phyloP scores from a whole-genome alignment of 2,797 vertebrate species.

The Poeciliopsis paucimaculata region DNA sequence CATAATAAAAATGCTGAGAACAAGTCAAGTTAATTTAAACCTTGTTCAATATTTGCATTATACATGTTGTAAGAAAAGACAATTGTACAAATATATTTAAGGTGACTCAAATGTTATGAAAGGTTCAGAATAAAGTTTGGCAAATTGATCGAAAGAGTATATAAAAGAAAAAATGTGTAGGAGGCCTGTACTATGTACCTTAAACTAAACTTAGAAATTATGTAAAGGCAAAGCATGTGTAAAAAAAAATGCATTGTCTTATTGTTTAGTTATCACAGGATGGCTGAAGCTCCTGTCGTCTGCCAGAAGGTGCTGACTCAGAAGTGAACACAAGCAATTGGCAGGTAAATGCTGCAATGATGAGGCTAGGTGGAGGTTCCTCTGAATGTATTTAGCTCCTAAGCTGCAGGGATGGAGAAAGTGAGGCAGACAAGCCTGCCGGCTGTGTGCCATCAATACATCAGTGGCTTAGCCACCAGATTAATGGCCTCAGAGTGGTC shows the following conservation, averaged over 20 bases:
- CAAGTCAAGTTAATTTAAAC: not conserved
- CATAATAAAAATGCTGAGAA: not conserved
- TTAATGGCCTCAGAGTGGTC: conserved; percentile 80
- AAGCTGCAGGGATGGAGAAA: conserved; percentile 74
- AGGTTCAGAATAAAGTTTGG: not conserved
- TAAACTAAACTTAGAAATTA: not conserved
- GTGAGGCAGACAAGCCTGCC: conserved; percentile 74
- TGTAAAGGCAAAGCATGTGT: not conserved
- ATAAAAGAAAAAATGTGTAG: conserved; percentile 3
- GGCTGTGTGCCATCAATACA: conserved; percentile 80
- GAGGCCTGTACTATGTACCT: not conserved
- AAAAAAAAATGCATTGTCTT: not conserved
- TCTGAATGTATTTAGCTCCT: conserved; percentile 64
- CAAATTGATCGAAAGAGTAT: not conserved
- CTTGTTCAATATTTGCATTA: not conserved
- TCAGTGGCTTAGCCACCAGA: conserved; percentile 82
- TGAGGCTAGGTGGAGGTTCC: conserved; percentile 57
- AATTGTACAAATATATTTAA: not conserved
- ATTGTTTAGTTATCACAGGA: conserved; percentile 13
- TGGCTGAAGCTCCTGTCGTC: conserved; percentile 15
- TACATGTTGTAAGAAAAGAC: not conserved
- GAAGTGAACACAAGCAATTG: conserved; percentile 49
- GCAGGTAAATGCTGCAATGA: conserved; percentile 68
- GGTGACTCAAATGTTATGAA: not conserved
- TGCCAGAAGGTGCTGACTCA: conserved; percentile 22